Evolutionary conservation across 2,113 vertebrate genomes (phyloP).

Genomic region (Epinephelus lanceolatus): DNA sequence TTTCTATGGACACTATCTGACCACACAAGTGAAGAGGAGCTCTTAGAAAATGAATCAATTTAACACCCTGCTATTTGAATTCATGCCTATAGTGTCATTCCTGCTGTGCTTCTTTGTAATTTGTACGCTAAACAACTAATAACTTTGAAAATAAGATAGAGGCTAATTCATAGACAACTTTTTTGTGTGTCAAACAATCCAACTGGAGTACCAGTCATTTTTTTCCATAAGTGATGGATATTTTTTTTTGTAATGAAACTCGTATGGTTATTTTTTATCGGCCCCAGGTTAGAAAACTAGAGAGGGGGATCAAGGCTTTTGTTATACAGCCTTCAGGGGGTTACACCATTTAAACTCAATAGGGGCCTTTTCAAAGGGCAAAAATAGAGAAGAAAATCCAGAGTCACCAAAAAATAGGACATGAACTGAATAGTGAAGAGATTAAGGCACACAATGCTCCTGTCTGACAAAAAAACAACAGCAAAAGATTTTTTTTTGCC

Average conservation of each 20-base stretch:
- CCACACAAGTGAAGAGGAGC: not conserved
- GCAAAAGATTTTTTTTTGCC: not conserved
- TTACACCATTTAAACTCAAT: slow-evolving; percentile 39
- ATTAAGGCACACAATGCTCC: slow-evolving; percentile 19
- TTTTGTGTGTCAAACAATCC: not conserved
- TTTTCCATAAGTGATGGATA: not conserved
- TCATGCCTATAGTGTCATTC: not conserved
- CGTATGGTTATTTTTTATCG: not conserved
- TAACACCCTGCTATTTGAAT: not conserved
- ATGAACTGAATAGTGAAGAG: slow-evolving; percentile 23
- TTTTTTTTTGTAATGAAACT: not conserved
- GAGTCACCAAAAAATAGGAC: slow-evolving; percentile 23
- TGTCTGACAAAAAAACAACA: slow-evolving; percentile 18
- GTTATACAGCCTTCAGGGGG: not conserved
- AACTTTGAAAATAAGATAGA: not conserved
- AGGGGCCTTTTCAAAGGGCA: slow-evolving; percentile 29
- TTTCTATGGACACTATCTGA: not conserved
- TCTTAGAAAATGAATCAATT: not conserved
- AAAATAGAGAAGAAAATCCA: not conserved
- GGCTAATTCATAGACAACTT: not conserved
- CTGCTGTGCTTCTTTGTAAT: not conserved
- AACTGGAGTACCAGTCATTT: not conserved
- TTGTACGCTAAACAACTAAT: not conserved
- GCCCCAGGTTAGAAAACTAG: not conserved
- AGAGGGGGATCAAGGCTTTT: slow-evolving; percentile 20